A percentile compares a stretch with the other conserved stretches of the same genome.
Evolutionary conservation across 2,113 vertebrate species (phyloP).

Genomic region (Tenebrosternarchus preto): DNA sequence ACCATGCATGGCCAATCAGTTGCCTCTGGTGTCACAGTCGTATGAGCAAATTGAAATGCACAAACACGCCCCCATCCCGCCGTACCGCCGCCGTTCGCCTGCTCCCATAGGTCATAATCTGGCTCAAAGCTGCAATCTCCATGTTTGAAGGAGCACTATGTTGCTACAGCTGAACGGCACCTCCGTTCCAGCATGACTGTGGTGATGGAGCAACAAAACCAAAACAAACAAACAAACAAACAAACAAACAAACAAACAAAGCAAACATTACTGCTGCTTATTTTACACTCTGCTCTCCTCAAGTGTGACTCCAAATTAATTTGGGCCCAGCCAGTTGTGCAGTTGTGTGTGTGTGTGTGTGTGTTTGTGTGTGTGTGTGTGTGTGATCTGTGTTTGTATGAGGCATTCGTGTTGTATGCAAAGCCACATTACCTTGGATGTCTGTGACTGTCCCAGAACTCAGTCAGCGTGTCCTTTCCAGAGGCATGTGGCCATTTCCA

Average conservation of each 20-base stretch:
- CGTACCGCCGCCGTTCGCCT: neutral
- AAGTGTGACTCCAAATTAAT: neutral
- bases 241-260: too few species aligned
- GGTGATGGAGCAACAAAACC: constrained; percentile 19
- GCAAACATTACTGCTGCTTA: neutral
- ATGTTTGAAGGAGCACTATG: neutral
- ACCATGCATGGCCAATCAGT: constrained; percentile 35
- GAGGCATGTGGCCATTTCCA: too few species aligned
- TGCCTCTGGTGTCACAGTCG: constrained; percentile 8
- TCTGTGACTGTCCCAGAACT: constrained; percentile 47
- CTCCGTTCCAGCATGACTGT: neutral
- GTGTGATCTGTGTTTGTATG: too few species aligned
- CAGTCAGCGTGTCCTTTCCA: constrained; percentile 49
- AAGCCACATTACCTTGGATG: constrained; percentile 49
- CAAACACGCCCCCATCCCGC: neutral
- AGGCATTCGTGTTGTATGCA: neutral
- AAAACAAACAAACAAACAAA: neutral
- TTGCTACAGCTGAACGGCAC: neutral
- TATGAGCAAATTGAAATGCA: constrained; percentile 1
- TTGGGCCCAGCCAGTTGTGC: neutral
- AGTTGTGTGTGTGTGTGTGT: neutral
- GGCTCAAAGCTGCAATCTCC: neutral
- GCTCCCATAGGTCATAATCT: neutral
- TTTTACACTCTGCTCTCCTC: neutral
- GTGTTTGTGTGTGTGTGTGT: too few species aligned